Evolutionary conservation across 23 tunicate species (phyloP).

Genomic region (Phallusia fumigata): DNA sequence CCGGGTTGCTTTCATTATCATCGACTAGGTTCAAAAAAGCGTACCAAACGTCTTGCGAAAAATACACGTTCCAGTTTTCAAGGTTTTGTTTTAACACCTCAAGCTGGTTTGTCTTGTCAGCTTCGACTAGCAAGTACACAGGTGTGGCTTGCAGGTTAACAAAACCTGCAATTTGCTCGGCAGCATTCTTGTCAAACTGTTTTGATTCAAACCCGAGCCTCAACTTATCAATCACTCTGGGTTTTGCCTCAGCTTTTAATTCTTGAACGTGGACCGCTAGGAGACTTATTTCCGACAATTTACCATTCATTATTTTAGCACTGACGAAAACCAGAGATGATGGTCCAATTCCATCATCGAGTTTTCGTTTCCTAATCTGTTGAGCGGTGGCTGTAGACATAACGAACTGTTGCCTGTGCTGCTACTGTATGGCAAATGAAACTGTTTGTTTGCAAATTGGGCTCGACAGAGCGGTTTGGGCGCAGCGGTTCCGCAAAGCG

Average conservation of each 20-base stretch:
- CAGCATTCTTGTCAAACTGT: not conserved
- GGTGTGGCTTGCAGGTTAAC: not conserved
- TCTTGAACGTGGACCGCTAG: not conserved
- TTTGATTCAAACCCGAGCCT: not conserved
- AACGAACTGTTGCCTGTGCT: no score
- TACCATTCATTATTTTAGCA: not conserved
- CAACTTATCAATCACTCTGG: not conserved
- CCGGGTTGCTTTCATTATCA: no score
- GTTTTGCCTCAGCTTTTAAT: not conserved
- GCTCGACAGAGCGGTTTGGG: no score
- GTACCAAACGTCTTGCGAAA: not conserved
- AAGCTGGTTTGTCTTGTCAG: not conserved
- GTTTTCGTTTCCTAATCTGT: not conserved
- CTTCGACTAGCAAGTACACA: not conserved
- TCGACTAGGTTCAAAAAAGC: not conserved
- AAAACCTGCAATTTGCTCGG: not conserved
- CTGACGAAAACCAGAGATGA: not conserved
- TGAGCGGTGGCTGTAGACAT: not conserved
- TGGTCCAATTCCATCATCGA: not conserved
- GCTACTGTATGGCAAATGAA: no score
- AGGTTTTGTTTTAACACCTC: not conserved
- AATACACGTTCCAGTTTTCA: not conserved
- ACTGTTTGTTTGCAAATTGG: no score
- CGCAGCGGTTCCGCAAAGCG: no score
- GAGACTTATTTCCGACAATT: not conserved